Evolutionary conservation across 1,140 invertebrate genomes (phyloP).

Genomic region (Drosophila melanogaster): DNA sequence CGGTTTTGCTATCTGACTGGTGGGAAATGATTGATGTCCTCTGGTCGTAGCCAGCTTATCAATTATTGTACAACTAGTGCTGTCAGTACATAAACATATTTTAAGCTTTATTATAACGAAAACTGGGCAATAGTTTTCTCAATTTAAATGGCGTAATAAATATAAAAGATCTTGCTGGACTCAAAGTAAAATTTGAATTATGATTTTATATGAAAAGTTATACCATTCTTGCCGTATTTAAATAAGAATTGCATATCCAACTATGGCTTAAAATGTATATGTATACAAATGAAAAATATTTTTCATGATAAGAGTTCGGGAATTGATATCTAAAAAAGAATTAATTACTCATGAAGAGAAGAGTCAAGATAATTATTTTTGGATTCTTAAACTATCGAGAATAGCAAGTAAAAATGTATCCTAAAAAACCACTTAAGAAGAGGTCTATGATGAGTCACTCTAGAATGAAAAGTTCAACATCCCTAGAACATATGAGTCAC

Average conservation of each 20-base stretch:
- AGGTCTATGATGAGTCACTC: conserved; percentile 7
- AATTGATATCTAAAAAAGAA: too few species aligned
- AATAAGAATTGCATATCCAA: too few species aligned
- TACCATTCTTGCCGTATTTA: too few species aligned
- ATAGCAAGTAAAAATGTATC: too few species aligned
- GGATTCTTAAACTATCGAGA: too few species aligned
- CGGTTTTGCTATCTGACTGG: conserved; percentile 20
- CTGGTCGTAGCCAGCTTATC: conserved; percentile 9
- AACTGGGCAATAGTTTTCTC: background rate
- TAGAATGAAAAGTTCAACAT: background rate
- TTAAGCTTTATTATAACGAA: background rate
- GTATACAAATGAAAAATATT: too few species aligned
- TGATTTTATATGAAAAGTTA: too few species aligned
- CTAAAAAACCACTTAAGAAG: background rate
- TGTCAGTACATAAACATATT: background rate
- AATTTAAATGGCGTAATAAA: too few species aligned
- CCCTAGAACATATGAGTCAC: conserved; percentile 16
- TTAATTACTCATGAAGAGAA: too few species aligned
- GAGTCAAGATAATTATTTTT: too few species aligned
- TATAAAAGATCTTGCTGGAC: too few species aligned
- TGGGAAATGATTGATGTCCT: conserved; percentile 35
- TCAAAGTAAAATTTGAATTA: too few species aligned
- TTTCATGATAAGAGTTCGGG: background rate
- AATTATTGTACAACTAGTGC: conserved; percentile 3
- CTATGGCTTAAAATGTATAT: background rate